phyloP scores from a whole-genome alignment of 1,140 invertebrate genomes.

The Brachionus calyciflorus region DNA sequence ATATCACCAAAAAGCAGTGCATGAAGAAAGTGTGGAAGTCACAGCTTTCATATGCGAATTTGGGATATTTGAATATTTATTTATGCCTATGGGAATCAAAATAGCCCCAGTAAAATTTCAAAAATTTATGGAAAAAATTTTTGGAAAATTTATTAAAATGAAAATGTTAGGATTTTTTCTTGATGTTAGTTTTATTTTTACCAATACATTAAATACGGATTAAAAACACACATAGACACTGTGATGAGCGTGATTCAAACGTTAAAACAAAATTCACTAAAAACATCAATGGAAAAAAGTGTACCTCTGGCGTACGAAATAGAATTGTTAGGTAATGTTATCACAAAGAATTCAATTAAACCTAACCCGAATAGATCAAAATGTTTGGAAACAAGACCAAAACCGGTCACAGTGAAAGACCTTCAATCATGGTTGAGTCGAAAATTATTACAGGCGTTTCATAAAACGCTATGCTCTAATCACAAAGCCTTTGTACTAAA shows the following conservation, averaged over 20 bases:
- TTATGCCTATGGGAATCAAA: too few species aligned
- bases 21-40: too few species aligned
- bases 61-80: too few species aligned
- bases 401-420: slow-evolving; percentile 33
- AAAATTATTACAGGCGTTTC: too few species aligned
- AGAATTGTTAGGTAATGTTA: background rate
- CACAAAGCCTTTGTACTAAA: slow-evolving; percentile 49
- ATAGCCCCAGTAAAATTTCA: too few species aligned
- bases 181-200: slow-evolving; percentile 6
- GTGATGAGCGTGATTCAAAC: too few species aligned
- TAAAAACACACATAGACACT: slow-evolving; percentile 2
- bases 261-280: too few species aligned
- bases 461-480: slow-evolving; percentile 51
- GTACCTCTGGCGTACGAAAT: background rate
- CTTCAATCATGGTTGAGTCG: slow-evolving; percentile 52
- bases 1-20: too few species aligned
- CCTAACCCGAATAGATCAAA: slow-evolving; percentile 1
- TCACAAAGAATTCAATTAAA: slow-evolving; percentile 1
- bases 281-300: too few species aligned
- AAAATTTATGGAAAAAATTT: too few species aligned
- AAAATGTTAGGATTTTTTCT: slow-evolving; percentile 4
- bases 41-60: too few species aligned
- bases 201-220: slow-evolving; percentile 21
- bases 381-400: slow-evolving; percentile 4
- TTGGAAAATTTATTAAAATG: slow-evolving; percentile 1